Conservation (phyloP, 2,888 invertebrate genomes). For the Megalurothrips usitatus region DNA sequence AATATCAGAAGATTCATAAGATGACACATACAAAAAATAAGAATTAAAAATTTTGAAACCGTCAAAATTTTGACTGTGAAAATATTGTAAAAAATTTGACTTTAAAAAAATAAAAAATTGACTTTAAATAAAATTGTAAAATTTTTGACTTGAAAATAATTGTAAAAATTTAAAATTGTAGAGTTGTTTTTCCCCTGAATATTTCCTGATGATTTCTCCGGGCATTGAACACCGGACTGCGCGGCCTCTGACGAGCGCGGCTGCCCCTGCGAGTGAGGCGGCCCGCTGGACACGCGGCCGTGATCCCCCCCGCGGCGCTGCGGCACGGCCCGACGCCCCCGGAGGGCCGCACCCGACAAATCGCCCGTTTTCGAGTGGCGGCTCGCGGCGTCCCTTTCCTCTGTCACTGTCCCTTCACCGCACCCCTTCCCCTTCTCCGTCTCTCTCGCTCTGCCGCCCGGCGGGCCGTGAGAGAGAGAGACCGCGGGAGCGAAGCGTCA, state of each 20-base stretch:
- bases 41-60: too few species aligned
- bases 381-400: not conserved
- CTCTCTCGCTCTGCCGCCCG: not conserved
- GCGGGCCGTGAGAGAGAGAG: not conserved
- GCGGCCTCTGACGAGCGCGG: slow-evolving; percentile 10
- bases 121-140: too few species aligned
- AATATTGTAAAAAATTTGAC: too few species aligned
- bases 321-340: not conserved
- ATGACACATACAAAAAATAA: too few species aligned
- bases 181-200: too few species aligned
- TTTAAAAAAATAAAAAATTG: too few species aligned
- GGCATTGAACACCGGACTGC: too few species aligned
- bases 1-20: too few species aligned
- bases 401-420: not conserved
- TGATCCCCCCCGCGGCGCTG: not conserved
- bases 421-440: not conserved
- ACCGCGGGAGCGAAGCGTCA: not conserved
- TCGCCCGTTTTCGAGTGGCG: slow-evolving; percentile 3
- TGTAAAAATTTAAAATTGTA: too few species aligned
- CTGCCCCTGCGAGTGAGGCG: not conserved
- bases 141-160: too few species aligned
- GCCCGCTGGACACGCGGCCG: not conserved
- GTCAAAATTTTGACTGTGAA: too few species aligned
- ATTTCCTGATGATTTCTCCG: too few species aligned
- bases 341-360: not conserved